phyloP scores from a whole-genome alignment of 2,113 vertebrate species.

The Cyprinodon brontotheroides region DNA sequence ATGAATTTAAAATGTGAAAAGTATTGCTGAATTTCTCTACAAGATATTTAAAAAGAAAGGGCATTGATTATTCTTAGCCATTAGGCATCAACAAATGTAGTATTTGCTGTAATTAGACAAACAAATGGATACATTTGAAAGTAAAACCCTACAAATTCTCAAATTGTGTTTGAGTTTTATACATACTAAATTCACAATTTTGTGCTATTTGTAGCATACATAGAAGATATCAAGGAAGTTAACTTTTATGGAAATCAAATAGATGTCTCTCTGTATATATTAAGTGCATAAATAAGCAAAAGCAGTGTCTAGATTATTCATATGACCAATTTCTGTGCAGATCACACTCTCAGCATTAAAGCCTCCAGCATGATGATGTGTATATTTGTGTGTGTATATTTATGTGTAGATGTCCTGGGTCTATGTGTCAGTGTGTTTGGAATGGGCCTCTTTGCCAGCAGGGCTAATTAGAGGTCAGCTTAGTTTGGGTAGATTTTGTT shows the following conservation, averaged over 20 bases:
- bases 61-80: slow-evolving; percentile 14
- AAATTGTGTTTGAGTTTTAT: not conserved
- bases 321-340: slow-evolving; percentile 30
- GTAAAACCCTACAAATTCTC: not conserved
- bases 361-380: slow-evolving; percentile 16
- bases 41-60: not conserved
- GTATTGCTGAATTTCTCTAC: not conserved
- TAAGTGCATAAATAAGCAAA: slow-evolving; percentile 10
- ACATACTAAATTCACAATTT: not conserved
- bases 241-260: not conserved
- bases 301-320: slow-evolving; percentile 5
- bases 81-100: slow-evolving; percentile 13
- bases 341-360: slow-evolving; percentile 38
- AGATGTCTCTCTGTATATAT: not conserved
- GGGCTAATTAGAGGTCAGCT: slow-evolving; percentile 83
- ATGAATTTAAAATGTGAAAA: not conserved
- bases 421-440: slow-evolving; percentile 50
- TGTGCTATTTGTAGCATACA: no score
- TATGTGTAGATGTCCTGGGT: slow-evolving; percentile 20
- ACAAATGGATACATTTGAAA: not conserved
- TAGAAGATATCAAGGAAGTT: no score
- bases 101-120: slow-evolving; percentile 8
- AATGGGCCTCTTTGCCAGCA: slow-evolving; percentile 79
- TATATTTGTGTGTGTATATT: slow-evolving; percentile 36
- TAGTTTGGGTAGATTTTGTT: slow-evolving; percentile 71